Conservation (phyloP, 2,113 vertebrate species). For the Bostrychus sinensis region DNA sequence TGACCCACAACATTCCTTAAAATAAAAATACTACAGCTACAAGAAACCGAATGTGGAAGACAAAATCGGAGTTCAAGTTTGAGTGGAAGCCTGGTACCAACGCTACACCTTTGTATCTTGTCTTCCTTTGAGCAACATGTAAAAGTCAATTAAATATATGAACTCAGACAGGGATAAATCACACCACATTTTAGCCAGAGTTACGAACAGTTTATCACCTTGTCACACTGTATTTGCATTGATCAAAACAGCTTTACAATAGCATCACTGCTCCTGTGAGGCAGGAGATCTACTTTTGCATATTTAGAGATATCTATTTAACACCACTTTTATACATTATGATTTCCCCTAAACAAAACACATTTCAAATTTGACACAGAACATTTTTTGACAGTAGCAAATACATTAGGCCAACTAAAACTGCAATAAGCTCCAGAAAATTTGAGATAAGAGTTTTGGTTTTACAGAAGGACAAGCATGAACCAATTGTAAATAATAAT, state of each 20-base stretch:
- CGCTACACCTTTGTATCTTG: slow-evolving; percentile 20
- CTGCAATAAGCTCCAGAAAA: slow-evolving; percentile 40
- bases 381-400: slow-evolving; percentile 31
- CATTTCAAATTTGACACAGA: slow-evolving; percentile 23
- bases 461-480: slow-evolving; percentile 27
- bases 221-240: slow-evolving; percentile 46
- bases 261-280: slow-evolving; percentile 39
- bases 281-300: slow-evolving; percentile 63
- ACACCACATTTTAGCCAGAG: slow-evolving; percentile 33
- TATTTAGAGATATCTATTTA: slow-evolving; percentile 64
- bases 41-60: slow-evolving; percentile 28
- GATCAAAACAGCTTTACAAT: slow-evolving; percentile 31
- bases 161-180: slow-evolving; percentile 14
- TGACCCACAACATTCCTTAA: slow-evolving; percentile 1
- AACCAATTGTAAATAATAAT: slow-evolving; percentile 29
- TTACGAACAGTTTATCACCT: slow-evolving; percentile 48
- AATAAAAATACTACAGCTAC: slow-evolving; percentile 7
- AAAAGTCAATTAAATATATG: slow-evolving; percentile 20
- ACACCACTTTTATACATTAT: slow-evolving; percentile 56
- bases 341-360: slow-evolving; percentile 14
- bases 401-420: slow-evolving; percentile 1
- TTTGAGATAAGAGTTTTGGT: slow-evolving; percentile 15
- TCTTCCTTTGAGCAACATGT: not conserved
- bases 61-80: slow-evolving; percentile 6
- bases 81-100: slow-evolving; percentile 9